Conservation (phyloP, 64 coral and sea anemone genomes). For the Pocillopora damicornis region DNA sequence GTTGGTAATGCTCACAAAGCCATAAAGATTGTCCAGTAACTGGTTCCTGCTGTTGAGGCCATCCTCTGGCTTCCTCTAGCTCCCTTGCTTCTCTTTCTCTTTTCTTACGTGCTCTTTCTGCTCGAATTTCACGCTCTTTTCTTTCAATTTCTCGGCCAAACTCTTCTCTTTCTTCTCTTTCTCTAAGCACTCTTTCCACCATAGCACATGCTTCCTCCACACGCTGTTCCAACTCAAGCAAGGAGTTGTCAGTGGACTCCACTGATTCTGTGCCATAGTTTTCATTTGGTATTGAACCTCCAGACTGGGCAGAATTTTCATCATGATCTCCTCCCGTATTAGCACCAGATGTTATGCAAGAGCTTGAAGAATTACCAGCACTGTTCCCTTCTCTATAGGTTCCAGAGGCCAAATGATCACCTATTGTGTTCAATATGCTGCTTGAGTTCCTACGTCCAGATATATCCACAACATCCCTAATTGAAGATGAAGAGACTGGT, state of each 20-base stretch:
- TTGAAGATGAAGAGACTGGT: neutral
- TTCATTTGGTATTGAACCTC: neutral
- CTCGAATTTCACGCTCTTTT: conserved; percentile 1
- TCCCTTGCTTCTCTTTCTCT: conserved; percentile 15
- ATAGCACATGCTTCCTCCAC: neutral
- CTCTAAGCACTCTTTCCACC: neutral
- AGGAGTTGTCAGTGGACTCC: conserved; percentile 11
- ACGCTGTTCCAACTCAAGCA: neutral
- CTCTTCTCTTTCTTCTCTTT: conserved; percentile 11
- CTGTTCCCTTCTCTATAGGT: neutral
- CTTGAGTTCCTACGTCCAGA: neutral
- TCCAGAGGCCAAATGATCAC: neutral
- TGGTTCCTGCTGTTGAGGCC: conserved; percentile 4
- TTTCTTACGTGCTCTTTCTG: neutral
- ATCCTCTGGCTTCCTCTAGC: neutral
- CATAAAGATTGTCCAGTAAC: neutral
- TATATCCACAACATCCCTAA: no score
- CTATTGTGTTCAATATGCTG: neutral
- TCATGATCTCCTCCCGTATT: neutral
- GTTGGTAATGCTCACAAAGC: conserved; percentile 50
- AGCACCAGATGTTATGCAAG: neutral
- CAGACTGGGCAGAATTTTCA: neutral
- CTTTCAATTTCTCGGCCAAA: conserved; percentile 18
- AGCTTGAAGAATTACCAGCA: neutral
- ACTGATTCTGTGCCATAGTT: conserved; percentile 7